Conservation (phyloP, 2,113 vertebrate species). For the Talpa occidentalis region DNA sequence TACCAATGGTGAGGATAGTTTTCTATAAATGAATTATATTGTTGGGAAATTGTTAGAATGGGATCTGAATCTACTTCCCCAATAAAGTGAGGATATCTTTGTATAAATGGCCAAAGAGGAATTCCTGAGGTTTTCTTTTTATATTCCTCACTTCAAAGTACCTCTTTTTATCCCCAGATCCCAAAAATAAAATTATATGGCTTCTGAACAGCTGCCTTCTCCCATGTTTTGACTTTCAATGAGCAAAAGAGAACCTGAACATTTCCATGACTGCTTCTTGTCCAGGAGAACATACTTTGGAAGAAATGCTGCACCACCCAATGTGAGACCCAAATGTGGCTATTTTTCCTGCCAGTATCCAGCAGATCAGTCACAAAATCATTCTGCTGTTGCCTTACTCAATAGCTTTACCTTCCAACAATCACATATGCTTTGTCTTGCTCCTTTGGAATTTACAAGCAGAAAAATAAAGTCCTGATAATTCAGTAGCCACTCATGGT, state of each 20-base stretch:
- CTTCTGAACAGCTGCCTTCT: background rate
- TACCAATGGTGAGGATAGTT: background rate
- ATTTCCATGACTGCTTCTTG: background rate
- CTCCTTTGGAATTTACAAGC: background rate
- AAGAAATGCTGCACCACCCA: background rate
- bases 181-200: background rate
- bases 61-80: background rate
- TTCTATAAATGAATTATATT: background rate
- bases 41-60: background rate
- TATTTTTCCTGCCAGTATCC: background rate
- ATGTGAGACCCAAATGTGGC: background rate
- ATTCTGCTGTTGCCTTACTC: background rate
- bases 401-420: background rate
- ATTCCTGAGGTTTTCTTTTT: background rate
- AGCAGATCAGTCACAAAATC: background rate
- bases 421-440: background rate
- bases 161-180: background rate
- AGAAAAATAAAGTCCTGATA: background rate
- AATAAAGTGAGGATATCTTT: background rate
- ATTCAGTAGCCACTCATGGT: background rate
- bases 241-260: background rate
- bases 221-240: background rate
- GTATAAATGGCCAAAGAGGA: background rate
- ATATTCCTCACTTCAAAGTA: background rate
- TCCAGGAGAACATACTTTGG: background rate